Conservation (phyloP, 1,140 invertebrate species). For the Drosophila biarmipes region DNA sequence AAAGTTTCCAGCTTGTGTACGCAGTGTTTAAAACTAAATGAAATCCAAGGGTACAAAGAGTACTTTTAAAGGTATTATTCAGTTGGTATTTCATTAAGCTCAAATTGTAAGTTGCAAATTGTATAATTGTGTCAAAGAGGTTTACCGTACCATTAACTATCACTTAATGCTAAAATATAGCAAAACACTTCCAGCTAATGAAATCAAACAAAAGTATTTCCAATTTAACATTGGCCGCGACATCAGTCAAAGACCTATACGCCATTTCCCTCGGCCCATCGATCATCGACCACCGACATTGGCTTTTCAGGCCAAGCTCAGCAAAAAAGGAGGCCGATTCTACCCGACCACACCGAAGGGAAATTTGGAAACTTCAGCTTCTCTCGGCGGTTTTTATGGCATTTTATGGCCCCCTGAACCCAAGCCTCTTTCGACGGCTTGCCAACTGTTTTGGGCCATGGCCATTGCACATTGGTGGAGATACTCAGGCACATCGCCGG, state of each 20-base stretch:
- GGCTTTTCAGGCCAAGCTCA: conserved; percentile 13
- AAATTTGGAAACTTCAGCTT: conserved; percentile 61
- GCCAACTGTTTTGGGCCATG: conserved; percentile 69
- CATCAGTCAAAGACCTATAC: conserved; percentile 12
- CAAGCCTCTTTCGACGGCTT: conserved; percentile 37
- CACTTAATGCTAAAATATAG: not conserved
- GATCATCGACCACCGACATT: conserved; percentile 1
- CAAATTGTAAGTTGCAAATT: too few relatives aligned
- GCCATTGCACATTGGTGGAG: conserved; percentile 55
- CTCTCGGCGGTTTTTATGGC: conserved; percentile 62
- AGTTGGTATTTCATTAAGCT: too few relatives aligned
- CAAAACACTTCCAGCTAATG: conserved; percentile 44
- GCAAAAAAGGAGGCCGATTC: conserved; percentile 14
- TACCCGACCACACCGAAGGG: conserved; percentile 31
- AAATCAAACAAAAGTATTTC: conserved; percentile 62
- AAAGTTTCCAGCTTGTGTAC: not conserved
- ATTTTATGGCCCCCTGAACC: conserved; percentile 20
- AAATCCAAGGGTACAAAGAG: not conserved
- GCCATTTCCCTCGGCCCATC: not conserved
- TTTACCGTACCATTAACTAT: not conserved
- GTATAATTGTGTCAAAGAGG: not conserved
- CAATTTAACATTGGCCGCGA: conserved; percentile 43
- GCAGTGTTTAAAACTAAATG: not conserved
- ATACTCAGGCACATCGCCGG: conserved; percentile 16
- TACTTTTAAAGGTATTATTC: not conserved